Conservation (phyloP, 1,140 invertebrate genomes). For the Papilio polyxenes region DNA sequence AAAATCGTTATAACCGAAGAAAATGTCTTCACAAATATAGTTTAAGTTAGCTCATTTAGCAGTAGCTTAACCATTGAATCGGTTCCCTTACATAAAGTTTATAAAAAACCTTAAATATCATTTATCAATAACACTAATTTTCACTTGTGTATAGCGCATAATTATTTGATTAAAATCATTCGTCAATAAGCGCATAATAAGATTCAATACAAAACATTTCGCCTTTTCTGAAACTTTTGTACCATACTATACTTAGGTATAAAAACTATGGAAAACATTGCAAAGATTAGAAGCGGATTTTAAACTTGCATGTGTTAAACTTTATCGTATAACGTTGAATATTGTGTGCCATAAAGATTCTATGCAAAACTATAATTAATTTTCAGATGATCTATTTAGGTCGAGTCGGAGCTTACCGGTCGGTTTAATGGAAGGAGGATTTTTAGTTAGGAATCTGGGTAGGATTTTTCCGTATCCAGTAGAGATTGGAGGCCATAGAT, state of each 20-base stretch:
- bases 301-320: slow-evolving; percentile 28
- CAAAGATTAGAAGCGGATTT: slow-evolving; percentile 33
- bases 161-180: not conserved
- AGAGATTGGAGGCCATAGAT: slow-evolving; percentile 36
- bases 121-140: not conserved
- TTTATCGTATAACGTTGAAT: slow-evolving; percentile 23
- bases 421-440: slow-evolving; percentile 23
- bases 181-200: slow-evolving; percentile 8
- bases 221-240: slow-evolving; percentile 38
- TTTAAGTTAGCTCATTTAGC: slow-evolving; percentile 29
- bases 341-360: slow-evolving; percentile 31
- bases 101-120: slow-evolving; percentile 2
- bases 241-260: slow-evolving; percentile 9
- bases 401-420: slow-evolving; percentile 37
- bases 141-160: slow-evolving; percentile 15
- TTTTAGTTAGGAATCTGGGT: slow-evolving; percentile 38
- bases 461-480: slow-evolving; percentile 37
- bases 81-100: not conserved
- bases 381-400: slow-evolving; percentile 43
- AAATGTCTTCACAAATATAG: slow-evolving; percentile 29
- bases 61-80: slow-evolving; percentile 26
- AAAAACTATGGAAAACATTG: slow-evolving; percentile 26
- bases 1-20: slow-evolving; percentile 34
- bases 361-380: slow-evolving; percentile 42
- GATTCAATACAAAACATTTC: not conserved